Evolutionary conservation across 1,140 invertebrate genomes (phyloP).

Genomic region (Drosophila lowei): DNA sequence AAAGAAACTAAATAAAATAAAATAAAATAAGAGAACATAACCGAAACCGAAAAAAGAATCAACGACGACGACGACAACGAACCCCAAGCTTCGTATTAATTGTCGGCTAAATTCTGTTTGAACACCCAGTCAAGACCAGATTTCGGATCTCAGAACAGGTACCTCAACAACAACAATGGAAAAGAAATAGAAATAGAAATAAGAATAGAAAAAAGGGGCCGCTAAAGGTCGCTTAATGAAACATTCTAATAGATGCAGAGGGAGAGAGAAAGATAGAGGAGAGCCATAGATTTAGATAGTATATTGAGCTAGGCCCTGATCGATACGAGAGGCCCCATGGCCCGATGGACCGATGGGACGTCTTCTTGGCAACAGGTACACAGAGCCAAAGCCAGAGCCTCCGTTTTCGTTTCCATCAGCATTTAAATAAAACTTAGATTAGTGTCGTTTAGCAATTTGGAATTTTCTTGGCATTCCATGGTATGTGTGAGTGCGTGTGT

Average conservation of each 20-base stretch:
- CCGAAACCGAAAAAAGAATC: too few species aligned
- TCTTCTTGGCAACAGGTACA: slow-evolving; percentile 49
- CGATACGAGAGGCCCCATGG: neutral
- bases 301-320: slow-evolving; percentile 32
- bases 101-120: slow-evolving; percentile 78
- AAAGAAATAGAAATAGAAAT: slow-evolving; percentile 31
- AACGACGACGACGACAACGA: slow-evolving; percentile 13
- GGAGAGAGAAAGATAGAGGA: slow-evolving; percentile 12
- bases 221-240: slow-evolving; percentile 73
- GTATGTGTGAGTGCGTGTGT: slow-evolving; percentile 18
- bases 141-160: slow-evolving; percentile 65
- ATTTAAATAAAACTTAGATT: slow-evolving; percentile 80
- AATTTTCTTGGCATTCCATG: slow-evolving; percentile 54
- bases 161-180: slow-evolving; percentile 49
- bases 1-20: slow-evolving; percentile 27
- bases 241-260: slow-evolving; percentile 53
- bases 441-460: slow-evolving; percentile 79
- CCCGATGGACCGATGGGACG: too few species aligned
- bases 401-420: neutral
- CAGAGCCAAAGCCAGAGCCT: slow-evolving; percentile 1
- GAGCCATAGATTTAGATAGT: slow-evolving; percentile 25
- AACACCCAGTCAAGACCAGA: slow-evolving; percentile 41
- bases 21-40: slow-evolving; percentile 34
- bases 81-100: slow-evolving; percentile 67
- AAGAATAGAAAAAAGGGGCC: slow-evolving; percentile 28